Evolutionary conservation across 2,113 vertebrate genomes (phyloP), one percentile per base, ranked within the genome.

Genomic region (Hepsetus odoe): DNA sequence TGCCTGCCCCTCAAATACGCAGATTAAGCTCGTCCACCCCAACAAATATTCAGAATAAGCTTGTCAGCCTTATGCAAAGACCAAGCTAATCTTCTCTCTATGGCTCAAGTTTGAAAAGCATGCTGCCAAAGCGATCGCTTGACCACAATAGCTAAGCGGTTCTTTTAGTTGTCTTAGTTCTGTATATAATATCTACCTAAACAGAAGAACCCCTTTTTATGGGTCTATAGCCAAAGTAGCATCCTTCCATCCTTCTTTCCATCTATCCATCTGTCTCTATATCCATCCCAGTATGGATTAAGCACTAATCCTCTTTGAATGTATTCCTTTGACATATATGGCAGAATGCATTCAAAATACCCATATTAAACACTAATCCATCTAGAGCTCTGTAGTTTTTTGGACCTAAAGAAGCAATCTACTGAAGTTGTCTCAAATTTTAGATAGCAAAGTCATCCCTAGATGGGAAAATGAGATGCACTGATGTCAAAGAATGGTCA

Each of bases 231-330:
- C 16, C 10, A 65, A 9, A 18, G 8, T 7, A 9, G 14, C 32
- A 65, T 14, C 1, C 13, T 30, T 33, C 51, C 51, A 55, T 55
- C 51, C n/a, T 8, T 18, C 11, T 13, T 7, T 30, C 28, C n/a
- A 38, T n/a, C 18, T 22, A 38, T 38, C 35, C 22, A 35, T 65
- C 61, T 65, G 32, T n/a, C n/a, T n/a, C n/a, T n/a, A n/a, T n/a
- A n/a, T n/a, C n/a, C n/a, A n/a, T n/a, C n/a, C n/a, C n/a, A n/a
- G 20, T 65, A 65, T 65, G 38, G 32, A 65, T 65, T 22, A 65
- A 22, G 20, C n/a, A 20, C 33, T 65, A 65, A 38, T 65, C 33
- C 32, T 62, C 14, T 62, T 32, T 33, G 14, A 33, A 62, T 18
- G 6, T 8, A 62, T 62, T 33, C 30, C 28, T 38, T 20, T 38